Evolutionary conservation across 2,888 invertebrate species (phyloP).

Genomic region (Adelphocoris suturalis): DNA sequence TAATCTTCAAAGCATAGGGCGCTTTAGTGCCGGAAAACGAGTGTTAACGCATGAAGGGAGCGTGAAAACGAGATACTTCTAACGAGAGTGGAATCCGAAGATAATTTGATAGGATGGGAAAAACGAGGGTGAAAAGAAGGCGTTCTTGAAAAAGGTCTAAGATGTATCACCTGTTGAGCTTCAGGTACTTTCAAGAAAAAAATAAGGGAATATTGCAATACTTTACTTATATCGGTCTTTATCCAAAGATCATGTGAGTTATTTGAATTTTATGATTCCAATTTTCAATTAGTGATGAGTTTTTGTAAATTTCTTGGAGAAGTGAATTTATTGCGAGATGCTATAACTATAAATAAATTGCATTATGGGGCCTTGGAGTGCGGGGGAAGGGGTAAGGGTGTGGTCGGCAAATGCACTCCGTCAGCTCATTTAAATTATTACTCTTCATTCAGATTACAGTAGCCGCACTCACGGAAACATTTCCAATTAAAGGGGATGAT

Average conservation of each 20-base stretch:
- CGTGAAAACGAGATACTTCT: background rate
- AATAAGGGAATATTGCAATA: background rate
- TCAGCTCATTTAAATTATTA: constrained; percentile 30
- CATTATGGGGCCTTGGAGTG: too few species aligned
- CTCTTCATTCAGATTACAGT: constrained; percentile 53
- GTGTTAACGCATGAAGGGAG: constrained; percentile 6
- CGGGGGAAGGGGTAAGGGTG: background rate
- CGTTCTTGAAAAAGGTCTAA: background rate
- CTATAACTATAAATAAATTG: too few species aligned
- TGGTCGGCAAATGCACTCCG: background rate
- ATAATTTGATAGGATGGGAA: constrained; percentile 10
- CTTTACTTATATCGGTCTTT: background rate
- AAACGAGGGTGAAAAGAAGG: constrained; percentile 1
- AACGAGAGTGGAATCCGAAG: background rate
- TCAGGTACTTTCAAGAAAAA: background rate
- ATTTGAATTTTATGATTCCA: too few species aligned
- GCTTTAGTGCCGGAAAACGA: constrained; percentile 1
- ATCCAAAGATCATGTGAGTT: too few species aligned
- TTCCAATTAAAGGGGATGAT: constrained; percentile 61
- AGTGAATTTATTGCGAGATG: too few species aligned
- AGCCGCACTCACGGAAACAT: constrained; percentile 36
- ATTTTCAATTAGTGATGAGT: too few species aligned
- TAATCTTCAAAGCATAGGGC: too few species aligned
- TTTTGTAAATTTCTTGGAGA: too few species aligned
- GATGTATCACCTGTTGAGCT: constrained; percentile 28